Conservation (phyloP, 30 jellyfish, hydroid and myxozoan genomes). For the Turritopsis rubra region DNA sequence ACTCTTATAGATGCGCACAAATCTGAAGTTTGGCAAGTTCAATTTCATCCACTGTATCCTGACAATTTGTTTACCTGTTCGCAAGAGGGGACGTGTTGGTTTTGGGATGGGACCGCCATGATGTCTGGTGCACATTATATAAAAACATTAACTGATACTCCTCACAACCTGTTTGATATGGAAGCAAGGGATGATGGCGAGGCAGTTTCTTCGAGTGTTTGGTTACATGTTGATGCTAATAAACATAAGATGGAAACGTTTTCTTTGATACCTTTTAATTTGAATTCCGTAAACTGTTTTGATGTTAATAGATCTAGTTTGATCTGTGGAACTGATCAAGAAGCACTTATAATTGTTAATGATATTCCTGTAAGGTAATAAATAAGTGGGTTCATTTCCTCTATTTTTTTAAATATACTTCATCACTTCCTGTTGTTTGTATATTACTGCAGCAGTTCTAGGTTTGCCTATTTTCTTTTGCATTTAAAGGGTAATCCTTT, state of each 20-base stretch:
- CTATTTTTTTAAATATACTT: too few species aligned
- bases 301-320: constrained; percentile 57
- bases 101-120: constrained; percentile 95
- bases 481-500: too few species aligned
- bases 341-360: constrained; percentile 65
- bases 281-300: constrained; percentile 59
- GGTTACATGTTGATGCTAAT: constrained; percentile 75
- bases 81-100: constrained; percentile 95
- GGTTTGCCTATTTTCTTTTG: too few species aligned
- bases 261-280: constrained; percentile 72
- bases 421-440: too few species aligned
- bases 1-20: constrained; percentile 78
- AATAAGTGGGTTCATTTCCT: too few species aligned
- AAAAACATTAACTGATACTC: constrained; percentile 1
- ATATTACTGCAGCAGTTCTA: too few species aligned
- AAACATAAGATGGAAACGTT: constrained; percentile 84
- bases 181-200: background rate
- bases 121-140: constrained; percentile 16
- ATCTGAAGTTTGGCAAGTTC: constrained; percentile 79
- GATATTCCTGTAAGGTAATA: constrained; percentile 58
- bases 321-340: constrained; percentile 88
- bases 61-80: constrained; percentile 94
- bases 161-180: constrained; percentile 18
- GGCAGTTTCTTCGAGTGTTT: constrained; percentile 39
- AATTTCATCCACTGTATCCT: constrained; percentile 75